Evolutionary conservation across 2,888 invertebrate genomes (phyloP), one percentile per base, ranked within the genome.

Genomic region (Diogma glabrata): DNA sequence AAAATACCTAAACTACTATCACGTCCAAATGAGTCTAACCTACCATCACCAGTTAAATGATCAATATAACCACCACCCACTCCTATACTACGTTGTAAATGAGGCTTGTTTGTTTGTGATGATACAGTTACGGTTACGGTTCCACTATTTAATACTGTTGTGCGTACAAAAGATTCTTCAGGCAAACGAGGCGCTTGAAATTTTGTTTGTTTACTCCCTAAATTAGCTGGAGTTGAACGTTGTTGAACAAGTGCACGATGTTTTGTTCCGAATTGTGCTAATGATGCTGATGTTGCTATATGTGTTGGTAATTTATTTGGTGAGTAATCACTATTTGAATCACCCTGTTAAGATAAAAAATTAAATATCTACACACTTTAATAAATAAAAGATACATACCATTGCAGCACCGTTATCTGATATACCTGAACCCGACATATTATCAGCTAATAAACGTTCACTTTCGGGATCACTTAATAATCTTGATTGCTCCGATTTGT

Each of bases 381-480:
- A 14, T 46, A 26, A 14, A 10, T 23, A 24, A 4, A 10, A 17
- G 17, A 19, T 28, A 52, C 47, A 9, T 50, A 69, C 70, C 67
- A 70, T 67, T 33, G 69, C 70, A 49, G 70, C 70, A 58, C 72
- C 73, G 60, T 73, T 74, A 57, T 76, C 73, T 55, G 77, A 79
- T 54, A 75, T 70, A 51, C 76, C 77, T 36, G 73, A 71, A 47
- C 73, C 72, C 48, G 79, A 78, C 60, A 75, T 72, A 60, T 76
- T 79, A 63, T 82, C 82, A 45, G 81, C 76, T 60, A 85, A 78
- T 47, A 85, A 74, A 57, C 83, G 78, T 69, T 86, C 86, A 60
- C 82, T 84, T 68, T 87, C 86, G 52, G 82, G 82, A 68, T 87
- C 85, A 53, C 72, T 67, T 23, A 70, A 68, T 33, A 70, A 63